phyloP scores from a whole-genome alignment of 2,888 invertebrate species.

The Apodemia duryi region DNA sequence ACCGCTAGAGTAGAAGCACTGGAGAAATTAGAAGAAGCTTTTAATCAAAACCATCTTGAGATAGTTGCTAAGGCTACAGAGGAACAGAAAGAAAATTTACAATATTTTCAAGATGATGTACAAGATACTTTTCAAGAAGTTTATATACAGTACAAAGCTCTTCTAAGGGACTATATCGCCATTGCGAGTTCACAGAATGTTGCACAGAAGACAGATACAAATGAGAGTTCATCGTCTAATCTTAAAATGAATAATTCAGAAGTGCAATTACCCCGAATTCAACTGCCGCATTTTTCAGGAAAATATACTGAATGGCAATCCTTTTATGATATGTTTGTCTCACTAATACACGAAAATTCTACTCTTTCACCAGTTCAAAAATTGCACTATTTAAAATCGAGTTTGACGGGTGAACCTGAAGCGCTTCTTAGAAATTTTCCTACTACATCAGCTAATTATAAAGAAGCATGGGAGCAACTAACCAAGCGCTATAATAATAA shows the following conservation, averaged over 20 bases:
- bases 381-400: conserved; percentile 32
- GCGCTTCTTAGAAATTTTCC: conserved; percentile 28
- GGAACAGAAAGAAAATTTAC: background rate
- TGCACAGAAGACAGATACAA: background rate
- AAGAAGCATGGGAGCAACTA: conserved; percentile 30
- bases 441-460: conserved; percentile 30
- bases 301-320: conserved; percentile 32
- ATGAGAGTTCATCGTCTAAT: background rate
- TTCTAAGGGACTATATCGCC: conserved; percentile 3
- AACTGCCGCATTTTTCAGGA: conserved; percentile 29
- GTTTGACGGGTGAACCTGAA: conserved; percentile 29
- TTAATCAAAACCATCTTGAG: conserved; percentile 16
- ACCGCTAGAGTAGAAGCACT: conserved; percentile 19
- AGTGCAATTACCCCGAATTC: conserved; percentile 26
- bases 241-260: conserved; percentile 13
- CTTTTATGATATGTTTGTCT: conserved; percentile 29
- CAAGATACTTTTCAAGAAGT: conserved; percentile 16
- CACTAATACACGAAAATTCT: conserved; percentile 28
- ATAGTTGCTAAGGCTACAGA: background rate
- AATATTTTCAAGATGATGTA: conserved; percentile 9
- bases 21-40: conserved; percentile 17
- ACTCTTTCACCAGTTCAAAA: conserved; percentile 29
- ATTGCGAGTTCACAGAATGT: no score
- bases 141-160: conserved; percentile 18
- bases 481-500: conserved; percentile 31